Base-by-base conservation (phyloP, 1,140 invertebrate genomes). In the Heliothis subflexa region DNA sequence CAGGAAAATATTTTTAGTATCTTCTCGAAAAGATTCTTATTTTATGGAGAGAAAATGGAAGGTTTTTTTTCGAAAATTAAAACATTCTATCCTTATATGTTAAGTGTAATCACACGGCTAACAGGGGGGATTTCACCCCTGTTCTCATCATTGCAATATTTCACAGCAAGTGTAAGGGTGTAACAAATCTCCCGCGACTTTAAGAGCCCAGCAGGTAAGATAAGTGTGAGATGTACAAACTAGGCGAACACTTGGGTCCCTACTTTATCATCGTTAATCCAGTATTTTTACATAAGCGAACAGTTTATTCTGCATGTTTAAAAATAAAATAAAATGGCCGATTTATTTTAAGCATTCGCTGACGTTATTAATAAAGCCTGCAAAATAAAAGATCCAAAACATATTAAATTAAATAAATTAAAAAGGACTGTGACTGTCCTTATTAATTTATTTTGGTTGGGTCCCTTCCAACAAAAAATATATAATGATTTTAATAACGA, bases 111-210 rank as follows among this genome's bases (percentile, higher is more conserved):
- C 72, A 75, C 21, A 64, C 14, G 18, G 7, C 5, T 28, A 9
- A 14, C 59, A 52, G 57, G 1, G 18, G n/a, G 73, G 59, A 52
- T 64, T 75, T 61, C 57, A 64, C 52, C 59, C 59, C 45, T 75
- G n/a, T 62, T 50, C n/a, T 18, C 18, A 61, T 40, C 59, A 52
- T 33, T 52, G 73, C 59, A 75, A 75, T 75, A 75, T 75, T 75
- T 75, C 57, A 75, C 57, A 10, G 14, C 10, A 18, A 75, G 18
- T 50, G 59, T 49, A 64, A 28, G 73, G 57, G 13, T 61, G 57
- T 74, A 52, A 64, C 73, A 75, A 75, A 75, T 75, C 73, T 64
- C 49, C 49, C 11, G 47, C 21, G 73, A 75, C 73, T 75, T 62
- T 62, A 64, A 62, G 45, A 73, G 71, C 54, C 72, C 57, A 52